Evolutionary conservation across 2,797 vertebrate species (phyloP).

Genomic region (Dipus sagitta): DNA sequence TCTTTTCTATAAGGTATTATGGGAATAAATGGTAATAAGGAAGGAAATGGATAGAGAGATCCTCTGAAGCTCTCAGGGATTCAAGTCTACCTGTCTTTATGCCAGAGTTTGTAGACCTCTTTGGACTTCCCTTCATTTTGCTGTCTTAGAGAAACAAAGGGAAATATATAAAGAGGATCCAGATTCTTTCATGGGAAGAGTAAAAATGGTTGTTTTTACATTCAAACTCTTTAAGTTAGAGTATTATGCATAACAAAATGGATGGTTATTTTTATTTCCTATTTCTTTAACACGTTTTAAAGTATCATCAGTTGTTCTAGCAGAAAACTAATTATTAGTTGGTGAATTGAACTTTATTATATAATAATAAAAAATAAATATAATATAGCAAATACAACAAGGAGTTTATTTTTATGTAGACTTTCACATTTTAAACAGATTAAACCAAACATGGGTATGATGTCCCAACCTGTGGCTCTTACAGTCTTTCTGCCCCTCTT

Average conservation of each 20-base stretch:
- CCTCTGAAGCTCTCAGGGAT: not conserved
- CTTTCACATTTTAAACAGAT: constrained; percentile 4
- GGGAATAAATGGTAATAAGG: not conserved
- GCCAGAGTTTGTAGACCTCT: not conserved
- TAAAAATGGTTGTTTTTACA: not conserved
- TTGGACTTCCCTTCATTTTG: not conserved
- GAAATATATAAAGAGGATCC: not conserved
- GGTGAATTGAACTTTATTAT: constrained; percentile 12
- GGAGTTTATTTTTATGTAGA: not conserved
- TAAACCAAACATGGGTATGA: not conserved
- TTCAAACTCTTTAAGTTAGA: not conserved
- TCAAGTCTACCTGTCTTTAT: not conserved
- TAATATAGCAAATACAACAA: constrained; percentile 33
- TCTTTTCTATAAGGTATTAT: not conserved
- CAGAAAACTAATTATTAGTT: constrained; percentile 41
- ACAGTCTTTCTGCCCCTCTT: too few species aligned
- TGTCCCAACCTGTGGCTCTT: too few species aligned
- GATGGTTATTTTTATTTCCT: constrained; percentile 7
- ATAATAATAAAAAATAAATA: not conserved
- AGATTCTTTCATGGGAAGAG: not conserved
- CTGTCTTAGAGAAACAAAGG: not conserved
- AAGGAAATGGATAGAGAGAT: not conserved
- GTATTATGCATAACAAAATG: not conserved
- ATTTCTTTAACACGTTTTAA: not conserved
- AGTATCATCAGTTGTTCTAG: not conserved